These are phyloP conservation scores for Papilio demoleus DNA, from an alignment of 2,888 invertebrate genomes.

Conservation along the genomic window DNA sequence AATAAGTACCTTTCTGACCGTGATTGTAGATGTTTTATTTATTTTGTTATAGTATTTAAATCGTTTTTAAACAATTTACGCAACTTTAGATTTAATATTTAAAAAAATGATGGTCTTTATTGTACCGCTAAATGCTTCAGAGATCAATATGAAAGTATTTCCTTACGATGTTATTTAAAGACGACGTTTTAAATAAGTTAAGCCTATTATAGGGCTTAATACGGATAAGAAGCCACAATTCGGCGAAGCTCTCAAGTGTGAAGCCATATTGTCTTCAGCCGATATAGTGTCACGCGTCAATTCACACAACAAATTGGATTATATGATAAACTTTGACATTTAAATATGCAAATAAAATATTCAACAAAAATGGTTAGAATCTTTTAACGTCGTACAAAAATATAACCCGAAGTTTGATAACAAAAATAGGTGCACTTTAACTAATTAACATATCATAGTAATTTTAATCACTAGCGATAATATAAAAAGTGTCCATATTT, in stretches of 20 bases:
- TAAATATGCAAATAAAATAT: slow-evolving; percentile 11
- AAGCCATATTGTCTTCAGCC: slow-evolving; percentile 70
- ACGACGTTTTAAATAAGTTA: slow-evolving; percentile 30
- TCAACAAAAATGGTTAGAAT: background rate
- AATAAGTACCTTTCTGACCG: too few relatives aligned
- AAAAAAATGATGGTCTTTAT: too few relatives aligned
- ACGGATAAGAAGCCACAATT: slow-evolving; percentile 73
- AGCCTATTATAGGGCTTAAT: slow-evolving; percentile 47
- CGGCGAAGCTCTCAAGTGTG: slow-evolving; percentile 66
- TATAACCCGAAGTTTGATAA: background rate
- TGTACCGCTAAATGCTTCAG: background rate
- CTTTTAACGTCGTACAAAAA: background rate
- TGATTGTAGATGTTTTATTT: background rate
- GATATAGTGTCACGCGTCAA: slow-evolving; percentile 62
- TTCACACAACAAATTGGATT: slow-evolving; percentile 57
- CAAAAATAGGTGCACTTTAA: background rate
- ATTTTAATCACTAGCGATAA: background rate
- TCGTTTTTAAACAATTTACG: too few relatives aligned
- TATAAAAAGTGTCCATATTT: too few relatives aligned
- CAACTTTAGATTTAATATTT: too few relatives aligned
- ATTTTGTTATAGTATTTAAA: too few relatives aligned
- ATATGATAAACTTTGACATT: slow-evolving; percentile 44
- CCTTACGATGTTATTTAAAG: slow-evolving; percentile 10
- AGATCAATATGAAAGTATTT: background rate
- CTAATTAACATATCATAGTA: background rate